Conservation (phyloP, 2,888 invertebrate genomes). For the Aelia acuminata region DNA sequence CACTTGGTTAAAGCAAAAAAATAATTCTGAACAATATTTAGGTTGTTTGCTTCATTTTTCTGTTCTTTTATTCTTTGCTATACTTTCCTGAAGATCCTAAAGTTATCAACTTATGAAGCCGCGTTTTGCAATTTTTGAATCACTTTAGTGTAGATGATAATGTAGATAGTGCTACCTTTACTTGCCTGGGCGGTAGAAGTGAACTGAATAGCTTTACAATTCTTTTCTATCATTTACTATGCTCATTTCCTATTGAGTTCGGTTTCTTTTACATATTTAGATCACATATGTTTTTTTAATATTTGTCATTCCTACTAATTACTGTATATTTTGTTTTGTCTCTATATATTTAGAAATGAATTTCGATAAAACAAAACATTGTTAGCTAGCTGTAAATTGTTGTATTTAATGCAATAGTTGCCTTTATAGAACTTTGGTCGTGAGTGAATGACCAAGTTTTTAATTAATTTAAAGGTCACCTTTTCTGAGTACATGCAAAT, state of each 20-base stretch:
- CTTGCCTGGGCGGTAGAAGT: background rate
- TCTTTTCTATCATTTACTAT: background rate
- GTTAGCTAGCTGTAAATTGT: no score
- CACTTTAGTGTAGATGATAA: no score
- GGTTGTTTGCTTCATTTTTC: slow-evolving; percentile 6
- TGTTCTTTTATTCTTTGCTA: background rate
- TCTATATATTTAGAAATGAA: background rate
- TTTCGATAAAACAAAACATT: background rate
- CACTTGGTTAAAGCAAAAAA: background rate
- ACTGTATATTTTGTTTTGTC: background rate
- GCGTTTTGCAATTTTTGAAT: no score
- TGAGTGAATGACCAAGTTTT: no score
- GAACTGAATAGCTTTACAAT: background rate
- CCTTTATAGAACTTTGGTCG: no score
- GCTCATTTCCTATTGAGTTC: background rate
- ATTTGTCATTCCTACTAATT: background rate
- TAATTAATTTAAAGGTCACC: no score
- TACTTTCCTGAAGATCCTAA: background rate
- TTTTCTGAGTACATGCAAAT: no score
- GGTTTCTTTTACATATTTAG: background rate
- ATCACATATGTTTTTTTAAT: background rate
- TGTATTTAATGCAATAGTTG: no score
- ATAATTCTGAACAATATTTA: slow-evolving; percentile 62
- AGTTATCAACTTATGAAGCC: no score
- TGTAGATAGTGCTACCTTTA: no score